These are phyloP conservation scores for Microctonus aethiopoides DNA, from an alignment of 2,888 invertebrate species.

Conservation along the genomic window DNA sequence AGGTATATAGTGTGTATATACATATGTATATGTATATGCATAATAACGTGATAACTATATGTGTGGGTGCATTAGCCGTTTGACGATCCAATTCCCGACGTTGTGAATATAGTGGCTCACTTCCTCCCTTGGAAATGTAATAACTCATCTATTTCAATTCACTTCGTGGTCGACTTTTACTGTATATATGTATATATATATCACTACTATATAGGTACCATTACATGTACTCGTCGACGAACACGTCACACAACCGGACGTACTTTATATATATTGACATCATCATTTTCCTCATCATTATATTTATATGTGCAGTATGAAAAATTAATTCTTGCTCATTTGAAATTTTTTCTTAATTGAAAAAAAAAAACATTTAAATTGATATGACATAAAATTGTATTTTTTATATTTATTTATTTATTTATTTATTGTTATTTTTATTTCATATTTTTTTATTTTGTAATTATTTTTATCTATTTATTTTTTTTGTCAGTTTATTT, in stretches of 20 bases:
- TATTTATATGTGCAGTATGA: background rate
- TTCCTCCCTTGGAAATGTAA: conserved; percentile 39
- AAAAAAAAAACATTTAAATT: too few relatives aligned
- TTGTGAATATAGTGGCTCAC: conserved; percentile 32
- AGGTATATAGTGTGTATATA: background rate
- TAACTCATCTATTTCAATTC: conserved; percentile 48
- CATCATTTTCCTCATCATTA: background rate
- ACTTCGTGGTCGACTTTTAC: conserved; percentile 28
- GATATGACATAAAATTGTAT: too few relatives aligned
- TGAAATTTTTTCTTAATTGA: background rate
- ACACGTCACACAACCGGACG: conserved; percentile 12
- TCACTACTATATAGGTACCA: too few relatives aligned
- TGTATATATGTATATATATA: background rate
- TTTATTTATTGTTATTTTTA: too few relatives aligned
- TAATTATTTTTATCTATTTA: too few relatives aligned
- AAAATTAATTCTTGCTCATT: background rate
- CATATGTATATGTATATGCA: background rate
- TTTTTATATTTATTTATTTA: too few relatives aligned
- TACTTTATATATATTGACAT: background rate
- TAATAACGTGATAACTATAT: conserved; percentile 1
- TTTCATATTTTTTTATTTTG: too few relatives aligned
- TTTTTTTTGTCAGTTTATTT: background rate
- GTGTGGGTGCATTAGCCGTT: conserved; percentile 35
- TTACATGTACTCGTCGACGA: background rate
- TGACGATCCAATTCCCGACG: conserved; percentile 34